Evolutionary conservation across 2,888 invertebrate genomes (phyloP).

Genomic region (Perizoma flavofasciatum): DNA sequence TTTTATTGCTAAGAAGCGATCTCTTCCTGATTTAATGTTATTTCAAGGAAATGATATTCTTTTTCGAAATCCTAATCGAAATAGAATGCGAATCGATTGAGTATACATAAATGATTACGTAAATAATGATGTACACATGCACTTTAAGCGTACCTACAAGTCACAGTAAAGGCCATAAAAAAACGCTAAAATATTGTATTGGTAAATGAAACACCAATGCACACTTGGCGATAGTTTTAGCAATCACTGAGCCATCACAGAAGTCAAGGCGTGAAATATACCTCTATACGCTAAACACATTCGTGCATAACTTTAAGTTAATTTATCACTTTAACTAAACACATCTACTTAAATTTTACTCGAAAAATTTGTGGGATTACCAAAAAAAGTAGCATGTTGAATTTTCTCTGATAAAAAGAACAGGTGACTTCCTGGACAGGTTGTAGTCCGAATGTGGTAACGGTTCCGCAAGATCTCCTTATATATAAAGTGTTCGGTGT

Average conservation of each 20-base stretch:
- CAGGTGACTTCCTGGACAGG: conserved; percentile 77
- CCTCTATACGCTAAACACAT: conserved; percentile 5
- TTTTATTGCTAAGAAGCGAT: too few relatives aligned
- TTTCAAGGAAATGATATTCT: too few relatives aligned
- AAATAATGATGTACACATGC: background rate
- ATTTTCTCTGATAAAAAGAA: conserved; percentile 57
- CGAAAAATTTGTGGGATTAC: conserved; percentile 18
- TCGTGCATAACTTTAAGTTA: conserved; percentile 12
- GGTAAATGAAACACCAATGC: conserved; percentile 25
- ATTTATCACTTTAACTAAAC: conserved; percentile 2
- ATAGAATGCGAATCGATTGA: background rate
- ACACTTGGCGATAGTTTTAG: conserved; percentile 33
- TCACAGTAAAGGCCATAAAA: background rate
- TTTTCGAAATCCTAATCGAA: too few relatives aligned
- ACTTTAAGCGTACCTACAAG: background rate
- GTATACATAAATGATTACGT: background rate
- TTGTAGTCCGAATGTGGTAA: conserved; percentile 76
- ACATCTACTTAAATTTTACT: background rate
- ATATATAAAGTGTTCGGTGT: conserved; percentile 71
- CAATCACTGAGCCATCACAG: conserved; percentile 26
- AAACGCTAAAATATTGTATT: background rate
- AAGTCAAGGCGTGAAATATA: conserved; percentile 5
- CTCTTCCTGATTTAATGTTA: too few relatives aligned
- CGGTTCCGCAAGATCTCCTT: conserved; percentile 78
- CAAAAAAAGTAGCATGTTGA: conserved; percentile 62